Percentiles rank a stretch among this genome's conserved stretches.
Conservation (phyloP, 1,140 invertebrate species). For the Nephotettix cincticeps region DNA sequence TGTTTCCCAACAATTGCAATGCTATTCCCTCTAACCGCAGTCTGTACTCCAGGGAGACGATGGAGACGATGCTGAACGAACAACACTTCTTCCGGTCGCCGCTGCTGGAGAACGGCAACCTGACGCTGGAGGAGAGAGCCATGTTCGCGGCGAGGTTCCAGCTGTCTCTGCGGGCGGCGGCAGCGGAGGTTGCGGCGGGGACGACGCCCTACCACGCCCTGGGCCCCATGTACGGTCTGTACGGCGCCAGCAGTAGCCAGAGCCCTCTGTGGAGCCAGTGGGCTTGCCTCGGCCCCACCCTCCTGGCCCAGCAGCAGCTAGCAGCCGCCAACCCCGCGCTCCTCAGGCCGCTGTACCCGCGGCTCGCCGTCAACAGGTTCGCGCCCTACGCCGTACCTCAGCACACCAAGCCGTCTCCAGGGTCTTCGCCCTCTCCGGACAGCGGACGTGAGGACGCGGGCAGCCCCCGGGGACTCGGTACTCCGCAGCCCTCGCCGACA, state of each 20-base stretch:
- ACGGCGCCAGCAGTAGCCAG: constrained; percentile 30
- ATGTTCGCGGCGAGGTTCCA: constrained; percentile 58
- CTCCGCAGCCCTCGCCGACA: not conserved
- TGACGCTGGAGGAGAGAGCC: constrained; percentile 60
- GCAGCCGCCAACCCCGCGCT: constrained; percentile 26
- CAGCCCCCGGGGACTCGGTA: constrained; percentile 5
- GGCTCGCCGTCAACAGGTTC: constrained; percentile 29
- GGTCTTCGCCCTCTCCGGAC: constrained; percentile 33
- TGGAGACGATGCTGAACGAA: constrained; percentile 63
- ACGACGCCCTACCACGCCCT: constrained; percentile 29
- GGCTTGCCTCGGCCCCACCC: constrained; percentile 27
- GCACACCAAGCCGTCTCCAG: constrained; percentile 29
- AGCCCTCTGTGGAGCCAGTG: constrained; percentile 15
- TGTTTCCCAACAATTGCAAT: too few relatives aligned
- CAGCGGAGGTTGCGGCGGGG: constrained; percentile 46
- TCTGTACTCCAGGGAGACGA: constrained; percentile 58
- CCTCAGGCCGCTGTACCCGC: constrained; percentile 31
- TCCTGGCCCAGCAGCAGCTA: constrained; percentile 17
- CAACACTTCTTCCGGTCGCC: constrained; percentile 61
- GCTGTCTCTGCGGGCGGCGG: constrained; percentile 36
- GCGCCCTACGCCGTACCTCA: constrained; percentile 28
- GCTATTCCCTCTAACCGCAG: too few relatives aligned
- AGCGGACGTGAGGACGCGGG: constrained; percentile 24
- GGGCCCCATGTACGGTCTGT: constrained; percentile 29
- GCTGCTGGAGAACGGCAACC: constrained; percentile 55